Evolutionary conservation across 2,888 invertebrate genomes (phyloP), one percentile per base, ranked within the genome.

Genomic region (Thymelicus lineola): DNA sequence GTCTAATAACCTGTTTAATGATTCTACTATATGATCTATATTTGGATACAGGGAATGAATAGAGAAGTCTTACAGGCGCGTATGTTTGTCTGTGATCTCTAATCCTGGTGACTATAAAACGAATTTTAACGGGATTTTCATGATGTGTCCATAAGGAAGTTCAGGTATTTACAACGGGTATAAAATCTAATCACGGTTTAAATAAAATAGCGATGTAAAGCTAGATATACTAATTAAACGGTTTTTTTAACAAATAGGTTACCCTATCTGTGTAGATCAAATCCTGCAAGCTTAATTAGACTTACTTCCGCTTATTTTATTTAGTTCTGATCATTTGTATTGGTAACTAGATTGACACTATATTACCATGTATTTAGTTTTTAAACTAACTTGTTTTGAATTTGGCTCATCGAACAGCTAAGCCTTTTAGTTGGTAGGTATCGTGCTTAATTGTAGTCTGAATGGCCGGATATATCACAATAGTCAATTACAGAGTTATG

Each of bases 381-480:
- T 28, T 28, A 28, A 28, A 2, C 3, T 28, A 38, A 9, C 10
- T 38, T 38, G 38, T 9, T 38, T 15, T 38, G 57, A 58, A 58
- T 35, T 65, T 50, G 20, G 28, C 20, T 57, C 45, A 66, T 7
- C 28, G 14, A n/a, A 45, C 14, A 0, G 57, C 62, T 48, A 48
- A 57, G 38, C 68, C 68, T 48, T 58, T 9, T 53, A n/a, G 15
- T 57, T 45, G 62, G 15, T 55, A 68, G 45, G 28, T 35, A 38
- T 46, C 7, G 55, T 15, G n/a, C 17, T 14, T 74, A 72, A 76
- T 74, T 67, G 71, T 67, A 69, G 20, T 59, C 60, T 76, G 74
- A 81, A 80, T 78, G 74, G 73, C 78, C 82, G 83, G 83, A 84
- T 78, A 77, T 75, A 73, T 75, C 74, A 82, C 83, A 83, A 83